phyloP scores from a whole-genome alignment of 2,113 vertebrate genomes.

The Conger conger region DNA sequence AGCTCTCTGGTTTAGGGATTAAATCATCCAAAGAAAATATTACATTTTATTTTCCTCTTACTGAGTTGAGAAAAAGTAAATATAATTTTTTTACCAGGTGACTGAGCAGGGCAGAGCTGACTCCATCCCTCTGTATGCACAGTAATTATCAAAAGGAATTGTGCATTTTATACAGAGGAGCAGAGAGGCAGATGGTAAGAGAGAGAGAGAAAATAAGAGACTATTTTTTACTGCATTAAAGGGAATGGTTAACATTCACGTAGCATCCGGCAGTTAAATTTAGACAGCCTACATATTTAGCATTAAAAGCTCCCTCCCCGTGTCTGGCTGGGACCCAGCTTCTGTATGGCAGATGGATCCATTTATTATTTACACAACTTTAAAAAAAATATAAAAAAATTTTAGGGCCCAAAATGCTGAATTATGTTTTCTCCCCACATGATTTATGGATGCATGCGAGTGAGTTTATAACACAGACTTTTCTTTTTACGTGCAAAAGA shows the following conservation, averaged over 20 bases:
- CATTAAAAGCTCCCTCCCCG: neutral
- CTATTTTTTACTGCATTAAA: slow-evolving; percentile 40
- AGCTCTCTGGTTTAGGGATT: too few species aligned
- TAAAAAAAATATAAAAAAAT: slow-evolving; percentile 42
- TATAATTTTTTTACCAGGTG: too few species aligned
- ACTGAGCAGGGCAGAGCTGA: too few species aligned
- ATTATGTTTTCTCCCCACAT: slow-evolving; percentile 22
- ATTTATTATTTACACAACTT: slow-evolving; percentile 44
- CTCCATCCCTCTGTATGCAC: too few species aligned
- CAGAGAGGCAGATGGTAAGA: neutral
- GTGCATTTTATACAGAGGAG: too few species aligned
- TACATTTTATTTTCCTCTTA: too few species aligned
- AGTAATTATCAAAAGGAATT: too few species aligned
- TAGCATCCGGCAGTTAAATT: slow-evolving; percentile 34
- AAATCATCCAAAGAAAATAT: too few species aligned
- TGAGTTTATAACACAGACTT: slow-evolving; percentile 17
- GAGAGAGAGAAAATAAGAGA: neutral
- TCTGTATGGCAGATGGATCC: slow-evolving; percentile 11
- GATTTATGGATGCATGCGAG: slow-evolving; percentile 18
- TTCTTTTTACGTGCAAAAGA: slow-evolving; percentile 1
- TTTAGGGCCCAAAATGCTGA: slow-evolving; percentile 22
- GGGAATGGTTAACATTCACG: slow-evolving; percentile 45
- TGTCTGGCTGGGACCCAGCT: neutral
- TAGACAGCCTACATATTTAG: neutral
- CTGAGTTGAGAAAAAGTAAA: too few species aligned